Base-by-base conservation (phyloP, 1,140 invertebrate species). In the Gonioctena quinquepunctata region DNA sequence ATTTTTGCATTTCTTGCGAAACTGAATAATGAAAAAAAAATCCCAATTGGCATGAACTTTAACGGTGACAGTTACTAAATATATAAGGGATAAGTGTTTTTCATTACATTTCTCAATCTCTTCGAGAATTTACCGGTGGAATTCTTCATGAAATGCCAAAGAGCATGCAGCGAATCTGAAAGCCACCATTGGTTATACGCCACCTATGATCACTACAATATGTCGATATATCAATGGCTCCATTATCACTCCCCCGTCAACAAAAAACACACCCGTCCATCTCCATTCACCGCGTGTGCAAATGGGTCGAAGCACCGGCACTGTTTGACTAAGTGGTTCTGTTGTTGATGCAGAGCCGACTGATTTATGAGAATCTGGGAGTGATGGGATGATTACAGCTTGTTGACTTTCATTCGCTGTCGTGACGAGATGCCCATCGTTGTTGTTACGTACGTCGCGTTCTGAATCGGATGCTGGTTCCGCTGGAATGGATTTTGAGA, bases 321-420 rank as follows among this genome's bases (percentile, higher is more conserved):
- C 19, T 18, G 52, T 54, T 54, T 54, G 52, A 19, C 52, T 23
- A 54, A 54, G 52, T 54, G 52, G 52, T 54, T 54, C 52, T 54
- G 52, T 54, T 54, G 52, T 54, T 54, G 52, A 54, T 54, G 52
- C 52, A 23, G 18, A 54, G 19, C 52, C 19, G 52, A 54, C 52
- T 54, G 52, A 54, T 54, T 54, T 54, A 54, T 54, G 52, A 54
- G 52, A 54, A 16, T 54, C 52, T 54, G 52, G 52, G 52, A 54
- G 52, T 54, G 52, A 54, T 54, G 52, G 52, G 11, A 54, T 18
- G 18, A 54, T 18, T 18, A 7, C 52, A 2, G 52, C 52, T 54
- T 18, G 52, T 54, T 54, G 52, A 54, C 52, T 54, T 54, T 54
- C 52, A 54, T 54, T 18, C 52, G 18, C 18, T 54, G 52, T 54